Conservation (phyloP, 2,888 invertebrate genomes). For the Orthosia gracilis region DNA sequence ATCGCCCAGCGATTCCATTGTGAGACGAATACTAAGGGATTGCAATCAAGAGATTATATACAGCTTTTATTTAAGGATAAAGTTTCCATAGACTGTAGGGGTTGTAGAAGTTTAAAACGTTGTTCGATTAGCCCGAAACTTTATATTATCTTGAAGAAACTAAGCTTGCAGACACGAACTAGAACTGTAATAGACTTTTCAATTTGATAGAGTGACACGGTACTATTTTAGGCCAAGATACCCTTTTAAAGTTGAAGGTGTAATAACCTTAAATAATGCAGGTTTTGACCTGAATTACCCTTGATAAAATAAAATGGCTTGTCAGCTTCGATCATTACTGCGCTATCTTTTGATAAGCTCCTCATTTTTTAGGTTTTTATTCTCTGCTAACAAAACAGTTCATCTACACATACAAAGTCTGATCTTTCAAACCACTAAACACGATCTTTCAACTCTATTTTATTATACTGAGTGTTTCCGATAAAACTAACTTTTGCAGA, state of each 20-base stretch:
- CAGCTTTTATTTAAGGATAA: conserved; percentile 5
- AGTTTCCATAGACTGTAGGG: conserved; percentile 8
- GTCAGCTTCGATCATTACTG: conserved; percentile 7
- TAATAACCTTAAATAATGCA: conserved; percentile 25
- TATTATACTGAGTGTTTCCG: no score
- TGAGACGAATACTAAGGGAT: background rate
- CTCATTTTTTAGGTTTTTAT: background rate
- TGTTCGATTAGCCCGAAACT: conserved; percentile 16
- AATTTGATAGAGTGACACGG: conserved; percentile 9
- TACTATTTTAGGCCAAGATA: no score
- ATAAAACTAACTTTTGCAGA: no score
- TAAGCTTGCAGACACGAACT: conserved; percentile 6
- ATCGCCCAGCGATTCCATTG: background rate
- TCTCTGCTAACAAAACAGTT: background rate
- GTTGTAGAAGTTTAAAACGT: background rate
- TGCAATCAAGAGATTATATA: background rate
- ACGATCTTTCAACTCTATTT: no score
- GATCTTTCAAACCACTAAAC: background rate
- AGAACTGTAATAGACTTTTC: background rate
- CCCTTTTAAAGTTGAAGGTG: conserved; percentile 9
- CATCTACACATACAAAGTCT: background rate
- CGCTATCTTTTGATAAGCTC: background rate
- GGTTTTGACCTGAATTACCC: conserved; percentile 19
- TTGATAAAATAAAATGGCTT: conserved; percentile 23
- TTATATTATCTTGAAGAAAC: conserved; percentile 6